phyloP scores from a whole-genome alignment of 2,888 invertebrate species.

The Slavum lentiscoides region DNA sequence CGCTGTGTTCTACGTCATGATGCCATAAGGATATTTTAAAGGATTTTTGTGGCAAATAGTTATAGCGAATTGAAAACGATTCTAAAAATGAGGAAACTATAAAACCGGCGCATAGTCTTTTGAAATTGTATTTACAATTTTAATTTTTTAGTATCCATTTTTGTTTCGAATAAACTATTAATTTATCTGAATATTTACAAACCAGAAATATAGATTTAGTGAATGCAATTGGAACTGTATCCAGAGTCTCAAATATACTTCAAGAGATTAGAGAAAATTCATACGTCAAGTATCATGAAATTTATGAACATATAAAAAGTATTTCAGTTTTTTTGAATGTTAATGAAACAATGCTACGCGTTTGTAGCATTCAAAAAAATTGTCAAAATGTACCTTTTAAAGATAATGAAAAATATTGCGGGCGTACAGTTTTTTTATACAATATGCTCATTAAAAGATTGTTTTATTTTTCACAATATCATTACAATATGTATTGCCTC shows the following conservation, averaged over 20 bases:
- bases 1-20: constrained; percentile 9
- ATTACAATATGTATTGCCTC: not conserved
- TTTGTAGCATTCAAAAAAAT: not conserved
- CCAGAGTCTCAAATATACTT: not conserved
- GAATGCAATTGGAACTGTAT: constrained; percentile 1
- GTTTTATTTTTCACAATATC: no score
- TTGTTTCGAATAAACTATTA: not conserved
- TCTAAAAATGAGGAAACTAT: not conserved
- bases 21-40: not conserved
- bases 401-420: not conserved
- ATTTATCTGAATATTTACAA: constrained; percentile 12
- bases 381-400: not conserved
- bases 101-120: constrained; percentile 10
- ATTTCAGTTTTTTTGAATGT: not conserved
- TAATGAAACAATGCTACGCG: not conserved
- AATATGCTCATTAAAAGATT: not conserved
- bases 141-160: not conserved
- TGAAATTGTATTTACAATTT: constrained; percentile 14
- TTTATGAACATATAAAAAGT: not conserved
- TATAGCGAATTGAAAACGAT: constrained; percentile 5
- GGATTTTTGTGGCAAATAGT: constrained; percentile 10
- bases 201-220: constrained; percentile 2
- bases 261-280: not conserved
- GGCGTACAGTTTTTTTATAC: not conserved
- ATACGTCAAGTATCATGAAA: not conserved